These are phyloP conservation scores for Cyrtonyx montezumae DNA, from an alignment of 2,113 vertebrate species.

Conservation along the genomic window DNA sequence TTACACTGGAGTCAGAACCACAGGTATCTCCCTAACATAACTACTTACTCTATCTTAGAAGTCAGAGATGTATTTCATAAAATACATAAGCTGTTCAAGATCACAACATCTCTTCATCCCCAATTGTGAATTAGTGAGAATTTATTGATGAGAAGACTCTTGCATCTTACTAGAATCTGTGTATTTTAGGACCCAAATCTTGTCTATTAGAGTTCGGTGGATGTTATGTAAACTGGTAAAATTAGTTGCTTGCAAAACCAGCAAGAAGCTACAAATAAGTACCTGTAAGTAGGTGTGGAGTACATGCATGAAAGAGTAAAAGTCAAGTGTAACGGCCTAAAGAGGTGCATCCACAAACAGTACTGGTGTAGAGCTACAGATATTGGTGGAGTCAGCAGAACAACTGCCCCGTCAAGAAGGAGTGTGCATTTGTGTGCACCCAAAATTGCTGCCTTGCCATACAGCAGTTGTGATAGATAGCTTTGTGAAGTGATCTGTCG, in stretches of 20 bases:
- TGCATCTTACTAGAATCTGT: neutral
- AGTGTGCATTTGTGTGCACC: neutral
- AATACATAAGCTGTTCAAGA: neutral
- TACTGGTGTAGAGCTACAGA: neutral
- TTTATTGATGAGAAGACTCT: neutral
- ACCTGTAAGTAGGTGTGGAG: neutral
- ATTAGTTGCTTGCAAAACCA: neutral
- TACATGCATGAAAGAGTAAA: accelerated
- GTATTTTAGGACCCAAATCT: neutral
- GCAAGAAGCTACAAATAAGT: neutral
- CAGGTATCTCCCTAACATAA: neutral
- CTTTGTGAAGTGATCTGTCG: neutral
- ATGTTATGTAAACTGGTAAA: neutral
- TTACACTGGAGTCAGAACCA: neutral
- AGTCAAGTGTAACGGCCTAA: neutral
- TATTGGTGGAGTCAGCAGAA: neutral
- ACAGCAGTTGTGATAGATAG: neutral
- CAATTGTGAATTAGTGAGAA: neutral
- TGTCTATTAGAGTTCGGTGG: neutral
- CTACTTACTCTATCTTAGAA: neutral
- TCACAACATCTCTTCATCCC: neutral
- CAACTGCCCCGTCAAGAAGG: neutral
- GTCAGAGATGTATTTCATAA: neutral
- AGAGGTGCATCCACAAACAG: neutral
- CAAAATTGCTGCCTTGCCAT: neutral